phyloP scores from a whole-genome alignment of 2,888 invertebrate genomes.

The Eudemis profundana region DNA sequence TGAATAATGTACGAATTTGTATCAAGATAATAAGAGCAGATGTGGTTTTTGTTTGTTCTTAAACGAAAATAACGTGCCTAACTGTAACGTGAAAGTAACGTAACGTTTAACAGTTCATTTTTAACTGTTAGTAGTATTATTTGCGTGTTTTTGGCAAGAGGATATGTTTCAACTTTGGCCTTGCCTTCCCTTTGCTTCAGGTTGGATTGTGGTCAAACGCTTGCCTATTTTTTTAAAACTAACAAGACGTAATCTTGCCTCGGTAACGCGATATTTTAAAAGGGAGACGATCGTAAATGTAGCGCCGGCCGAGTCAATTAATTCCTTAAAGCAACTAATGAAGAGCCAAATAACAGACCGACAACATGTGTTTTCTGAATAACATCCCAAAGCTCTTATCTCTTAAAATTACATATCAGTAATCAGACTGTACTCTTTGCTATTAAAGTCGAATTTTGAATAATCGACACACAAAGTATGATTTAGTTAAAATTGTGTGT shows the following conservation, averaged over 20 bases:
- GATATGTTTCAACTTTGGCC: too few species aligned
- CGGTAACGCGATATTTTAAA: constrained; percentile 69
- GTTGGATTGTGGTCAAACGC: background rate
- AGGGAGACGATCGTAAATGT: constrained; percentile 54
- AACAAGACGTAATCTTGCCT: constrained; percentile 30
- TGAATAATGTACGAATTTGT: background rate
- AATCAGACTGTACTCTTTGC: background rate
- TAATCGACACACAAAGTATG: background rate
- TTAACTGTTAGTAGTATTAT: too few species aligned
- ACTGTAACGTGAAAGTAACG: too few species aligned
- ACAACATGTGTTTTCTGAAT: constrained; percentile 64
- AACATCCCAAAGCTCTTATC: constrained; percentile 5
- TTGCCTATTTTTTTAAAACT: background rate
- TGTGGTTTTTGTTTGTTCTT: too few species aligned
- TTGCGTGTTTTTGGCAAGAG: too few species aligned
- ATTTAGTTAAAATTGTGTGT: background rate
- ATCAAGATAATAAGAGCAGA: too few species aligned
- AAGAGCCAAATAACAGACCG: constrained; percentile 58
- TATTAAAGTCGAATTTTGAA: background rate
- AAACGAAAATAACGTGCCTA: too few species aligned
- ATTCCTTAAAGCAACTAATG: constrained; percentile 71
- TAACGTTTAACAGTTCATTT: too few species aligned
- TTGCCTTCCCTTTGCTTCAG: too few species aligned
- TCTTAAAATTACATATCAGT: background rate
- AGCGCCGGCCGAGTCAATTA: constrained; percentile 68